Conservation (phyloP, 2,888 invertebrate genomes). For the Dryobota labecula region DNA sequence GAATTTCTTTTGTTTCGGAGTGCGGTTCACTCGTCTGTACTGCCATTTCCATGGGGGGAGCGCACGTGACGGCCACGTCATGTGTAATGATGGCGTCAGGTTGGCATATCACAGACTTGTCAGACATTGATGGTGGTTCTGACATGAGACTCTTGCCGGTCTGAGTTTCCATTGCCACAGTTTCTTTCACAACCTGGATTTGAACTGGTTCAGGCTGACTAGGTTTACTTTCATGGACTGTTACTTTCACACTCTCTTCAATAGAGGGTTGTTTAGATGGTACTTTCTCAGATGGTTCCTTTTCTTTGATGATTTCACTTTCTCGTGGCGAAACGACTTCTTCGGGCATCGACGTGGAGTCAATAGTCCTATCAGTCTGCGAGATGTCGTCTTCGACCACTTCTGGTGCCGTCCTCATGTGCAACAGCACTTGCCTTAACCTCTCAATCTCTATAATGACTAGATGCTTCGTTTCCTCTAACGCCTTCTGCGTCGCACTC, state of each 20-base stretch:
- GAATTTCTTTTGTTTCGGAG: conserved; percentile 85
- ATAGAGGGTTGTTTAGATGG: conserved; percentile 54
- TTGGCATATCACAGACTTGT: conserved; percentile 85
- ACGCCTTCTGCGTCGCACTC: conserved; percentile 88
- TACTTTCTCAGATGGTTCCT: conserved; percentile 65
- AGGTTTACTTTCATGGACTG: conserved; percentile 73
- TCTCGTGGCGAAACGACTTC: conserved; percentile 90
- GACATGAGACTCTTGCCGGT: conserved; percentile 91
- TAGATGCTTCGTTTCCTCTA: conserved; percentile 91
- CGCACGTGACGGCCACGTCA: conserved; percentile 89
- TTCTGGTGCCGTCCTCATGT: conserved; percentile 80
- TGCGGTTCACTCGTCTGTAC: conserved; percentile 91
- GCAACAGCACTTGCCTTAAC: conserved; percentile 86
- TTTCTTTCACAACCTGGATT: conserved; percentile 67
- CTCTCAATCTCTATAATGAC: conserved; percentile 91
- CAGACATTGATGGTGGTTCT: conserved; percentile 81
- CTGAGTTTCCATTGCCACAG: conserved; percentile 91
- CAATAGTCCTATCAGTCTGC: conserved; percentile 91
- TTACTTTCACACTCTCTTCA: conserved; percentile 67
- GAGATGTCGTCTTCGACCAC: conserved; percentile 87
- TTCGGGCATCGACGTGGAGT: conserved; percentile 93
- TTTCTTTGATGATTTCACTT: conserved; percentile 67
- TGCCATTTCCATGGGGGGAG: conserved; percentile 90
- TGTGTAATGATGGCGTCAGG: conserved; percentile 81
- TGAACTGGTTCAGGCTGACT: conserved; percentile 64